Base-by-base conservation (phyloP, 1,140 invertebrate genomes). In the Calliphora vicina region DNA sequence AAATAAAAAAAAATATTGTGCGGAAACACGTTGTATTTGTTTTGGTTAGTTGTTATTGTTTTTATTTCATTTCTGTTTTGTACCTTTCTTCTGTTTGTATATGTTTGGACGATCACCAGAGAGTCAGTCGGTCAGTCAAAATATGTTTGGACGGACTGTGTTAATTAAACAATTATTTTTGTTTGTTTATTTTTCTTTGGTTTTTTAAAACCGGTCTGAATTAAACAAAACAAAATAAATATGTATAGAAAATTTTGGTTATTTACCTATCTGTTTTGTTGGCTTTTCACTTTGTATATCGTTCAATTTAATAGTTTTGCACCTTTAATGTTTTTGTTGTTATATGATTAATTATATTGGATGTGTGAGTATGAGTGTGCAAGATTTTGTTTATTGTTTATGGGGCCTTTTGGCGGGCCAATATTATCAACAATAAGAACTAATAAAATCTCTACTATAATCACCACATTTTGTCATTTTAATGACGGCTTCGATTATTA, bases 21-120 rank as follows among this genome's bases (percentile, higher is more conserved):
- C 61, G 61, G 61, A 67, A 67, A 67, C 61, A 67, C 61, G 61
- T 67, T 67, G n/a, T 67, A 67, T 2, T 67, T 67, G 61, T 67
- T 67, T 23, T 20, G 61, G 61, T 67, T 67, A 67, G 61, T 67
- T 25, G 61, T 67, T 67, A 5, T 67, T 67, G 20, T 23, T 67
- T 25, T 67, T 67, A 67, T 67, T 20, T 20, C 9, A 67, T 2
- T 25, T 67, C 10, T 67, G 20, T 67, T 67, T 67, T 67, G 25
- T 67, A 57, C 61, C 1, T 67, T 25, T 67, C 61, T 23, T 67
- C 20, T 25, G 15, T 6, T 23, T 67, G 23, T n/a, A 67, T 25
- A 10, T 23, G n/a, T 57, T n/a, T 57, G 50, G 13, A 67, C 61
- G 61, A 67, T 67, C 61, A 23, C n/a, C 10, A 2, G 3, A n/a